These are phyloP conservation scores for Epinephelus coioides DNA, from an alignment of 2,797 vertebrate species.

Conservation along the genomic window DNA sequence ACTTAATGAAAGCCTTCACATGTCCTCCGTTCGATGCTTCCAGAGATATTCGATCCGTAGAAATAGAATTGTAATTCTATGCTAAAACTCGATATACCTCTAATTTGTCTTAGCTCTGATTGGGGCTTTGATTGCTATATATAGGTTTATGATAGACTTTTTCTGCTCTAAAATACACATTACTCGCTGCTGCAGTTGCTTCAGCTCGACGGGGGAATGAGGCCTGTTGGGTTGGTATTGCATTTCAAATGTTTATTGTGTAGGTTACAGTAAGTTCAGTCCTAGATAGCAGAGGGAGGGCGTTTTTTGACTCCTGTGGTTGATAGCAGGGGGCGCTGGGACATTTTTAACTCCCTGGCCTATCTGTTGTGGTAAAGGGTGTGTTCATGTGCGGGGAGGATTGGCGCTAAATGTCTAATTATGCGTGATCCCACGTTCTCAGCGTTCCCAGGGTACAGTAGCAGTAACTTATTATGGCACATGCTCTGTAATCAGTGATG, in stretches of 20 bases:
- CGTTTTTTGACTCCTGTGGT: slow-evolving; percentile 52
- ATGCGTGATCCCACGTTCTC: slow-evolving; percentile 71
- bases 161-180: slow-evolving; percentile 49
- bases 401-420: slow-evolving; percentile 86
- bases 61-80: slow-evolving; percentile 81
- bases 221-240: slow-evolving; percentile 48
- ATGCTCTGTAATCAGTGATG: slow-evolving; percentile 84
- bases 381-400: slow-evolving; percentile 78
- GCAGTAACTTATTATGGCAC: slow-evolving; percentile 68
- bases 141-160: slow-evolving; percentile 63
- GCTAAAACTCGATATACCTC: slow-evolving; percentile 66
- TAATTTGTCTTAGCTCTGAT: slow-evolving; percentile 69
- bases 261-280: slow-evolving; percentile 66
- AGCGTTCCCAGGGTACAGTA: slow-evolving; percentile 82
- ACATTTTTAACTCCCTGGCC: slow-evolving; percentile 76
- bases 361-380: slow-evolving; percentile 82
- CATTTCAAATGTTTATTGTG: slow-evolving; percentile 54
- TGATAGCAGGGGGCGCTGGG: slow-evolving; percentile 61
- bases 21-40: slow-evolving; percentile 34
- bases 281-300: slow-evolving; percentile 54
- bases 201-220: slow-evolving; percentile 21
- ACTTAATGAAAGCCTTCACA: slow-evolving; percentile 71
- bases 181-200: slow-evolving; percentile 20
- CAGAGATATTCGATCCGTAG: slow-evolving; percentile 69
- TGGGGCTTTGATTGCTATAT: slow-evolving; percentile 69